A percentile compares a stretch with the other conserved stretches of the same genome.
Evolutionary conservation across 2,113 vertebrate species (phyloP).

Genomic region (Rhinogobius similis): DNA sequence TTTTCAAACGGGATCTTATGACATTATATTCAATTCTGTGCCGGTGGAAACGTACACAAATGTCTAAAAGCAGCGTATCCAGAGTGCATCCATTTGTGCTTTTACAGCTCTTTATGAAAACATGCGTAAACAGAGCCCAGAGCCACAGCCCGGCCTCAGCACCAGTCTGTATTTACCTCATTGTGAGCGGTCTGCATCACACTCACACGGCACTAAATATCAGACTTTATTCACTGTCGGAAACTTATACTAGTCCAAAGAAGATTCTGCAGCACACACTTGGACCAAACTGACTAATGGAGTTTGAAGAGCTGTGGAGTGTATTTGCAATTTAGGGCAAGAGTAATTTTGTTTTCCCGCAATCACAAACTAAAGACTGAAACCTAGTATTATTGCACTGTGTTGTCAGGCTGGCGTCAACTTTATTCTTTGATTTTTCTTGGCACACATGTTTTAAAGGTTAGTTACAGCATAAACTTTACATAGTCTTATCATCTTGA

Average conservation of each 20-base stretch:
- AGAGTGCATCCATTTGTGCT: constrained; percentile 9
- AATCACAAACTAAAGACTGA: background rate
- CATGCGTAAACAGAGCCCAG: constrained; percentile 2
- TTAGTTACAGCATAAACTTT: background rate
- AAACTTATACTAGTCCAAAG: background rate
- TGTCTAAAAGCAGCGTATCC: background rate
- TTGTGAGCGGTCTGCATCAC: background rate
- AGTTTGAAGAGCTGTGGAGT: background rate
- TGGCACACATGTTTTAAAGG: background rate
- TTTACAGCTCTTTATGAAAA: constrained; percentile 12
- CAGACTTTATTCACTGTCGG: background rate
- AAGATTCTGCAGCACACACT: background rate
- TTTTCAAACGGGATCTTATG: background rate
- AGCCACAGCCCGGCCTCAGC: background rate
- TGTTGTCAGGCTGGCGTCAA: background rate
- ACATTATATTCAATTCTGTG: background rate
- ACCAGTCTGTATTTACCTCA: constrained; percentile 10
- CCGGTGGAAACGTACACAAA: background rate
- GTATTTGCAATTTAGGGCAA: background rate
- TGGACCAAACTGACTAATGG: background rate
- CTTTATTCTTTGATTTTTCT: background rate
- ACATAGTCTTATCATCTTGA: too few relatives aligned
- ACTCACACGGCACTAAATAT: background rate
- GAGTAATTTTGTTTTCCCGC: background rate
- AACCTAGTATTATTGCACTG: background rate